Conservation (phyloP, 64 coral and sea anemone species). For the Montipora sp. region DNA sequence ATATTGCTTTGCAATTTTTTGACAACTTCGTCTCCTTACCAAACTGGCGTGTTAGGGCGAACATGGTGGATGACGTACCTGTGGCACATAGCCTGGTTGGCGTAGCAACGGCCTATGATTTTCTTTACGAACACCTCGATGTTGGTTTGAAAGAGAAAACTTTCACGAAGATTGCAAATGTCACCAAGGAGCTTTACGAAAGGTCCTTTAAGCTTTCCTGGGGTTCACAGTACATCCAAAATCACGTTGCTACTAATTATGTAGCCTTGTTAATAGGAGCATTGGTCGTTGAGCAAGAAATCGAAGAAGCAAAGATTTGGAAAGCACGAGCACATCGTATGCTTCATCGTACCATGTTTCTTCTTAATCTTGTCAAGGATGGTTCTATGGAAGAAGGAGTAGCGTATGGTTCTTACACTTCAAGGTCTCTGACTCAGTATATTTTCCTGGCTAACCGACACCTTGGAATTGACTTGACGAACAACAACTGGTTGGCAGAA, state of each 20-base stretch:
- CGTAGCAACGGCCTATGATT: slow-evolving; percentile 86
- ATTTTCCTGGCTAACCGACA: slow-evolving; percentile 79
- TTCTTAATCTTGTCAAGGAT: slow-evolving; percentile 77
- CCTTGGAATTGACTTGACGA: slow-evolving; percentile 49
- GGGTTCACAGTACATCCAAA: slow-evolving; percentile 88
- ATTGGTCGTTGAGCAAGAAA: slow-evolving; percentile 33
- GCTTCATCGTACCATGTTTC: slow-evolving; percentile 73
- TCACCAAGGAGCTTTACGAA: slow-evolving; percentile 62
- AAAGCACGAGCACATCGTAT: slow-evolving; percentile 56
- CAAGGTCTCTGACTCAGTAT: slow-evolving; percentile 83
- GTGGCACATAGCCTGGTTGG: slow-evolving; percentile 84
- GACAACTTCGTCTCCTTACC: slow-evolving; percentile 34
- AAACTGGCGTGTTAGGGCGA: slow-evolving; percentile 73
- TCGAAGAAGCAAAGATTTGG: slow-evolving; percentile 56
- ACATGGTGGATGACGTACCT: slow-evolving; percentile 80
- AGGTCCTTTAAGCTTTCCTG: slow-evolving; percentile 67
- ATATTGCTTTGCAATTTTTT: slow-evolving; percentile 63
- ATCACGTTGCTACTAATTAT: slow-evolving; percentile 96
- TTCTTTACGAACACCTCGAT: slow-evolving; percentile 65
- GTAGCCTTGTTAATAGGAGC: slow-evolving; percentile 75
- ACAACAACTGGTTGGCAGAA: slow-evolving; percentile 71
- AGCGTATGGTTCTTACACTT: slow-evolving; percentile 85
- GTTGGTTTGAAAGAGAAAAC: slow-evolving; percentile 35
- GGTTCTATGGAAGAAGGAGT: slow-evolving; percentile 90
- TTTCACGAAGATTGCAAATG: slow-evolving; percentile 42